Conservation (phyloP, 1,140 invertebrate species). For the Zaprionus tsacasi region DNA sequence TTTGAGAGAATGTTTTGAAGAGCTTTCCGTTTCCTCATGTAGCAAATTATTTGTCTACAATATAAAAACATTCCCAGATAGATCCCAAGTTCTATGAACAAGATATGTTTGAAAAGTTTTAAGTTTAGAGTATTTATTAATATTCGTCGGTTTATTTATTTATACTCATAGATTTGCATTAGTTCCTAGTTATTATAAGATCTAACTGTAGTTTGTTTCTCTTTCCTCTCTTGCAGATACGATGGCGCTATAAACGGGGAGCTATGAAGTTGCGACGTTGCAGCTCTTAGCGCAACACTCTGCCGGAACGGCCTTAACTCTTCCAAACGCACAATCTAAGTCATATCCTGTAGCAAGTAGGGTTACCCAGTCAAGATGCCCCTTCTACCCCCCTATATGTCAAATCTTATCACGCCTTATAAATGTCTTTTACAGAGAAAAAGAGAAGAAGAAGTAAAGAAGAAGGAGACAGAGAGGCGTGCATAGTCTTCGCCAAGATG, state of each 20-base stretch:
- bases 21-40: neutral
- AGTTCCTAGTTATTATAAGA: neutral
- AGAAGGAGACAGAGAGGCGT: neutral
- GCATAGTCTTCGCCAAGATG: constrained; percentile 40
- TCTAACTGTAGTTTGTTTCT: neutral
- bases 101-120: too few species aligned
- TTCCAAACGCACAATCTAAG: constrained; percentile 10
- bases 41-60: neutral
- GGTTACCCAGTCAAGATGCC: neutral
- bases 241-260: constrained; percentile 17
- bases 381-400: neutral
- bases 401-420: neutral
- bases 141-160: too few species aligned
- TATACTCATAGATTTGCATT: too few species aligned
- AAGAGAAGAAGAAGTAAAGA: constrained; percentile 4
- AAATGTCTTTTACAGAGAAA: constrained; percentile 2
- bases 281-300: constrained; percentile 23
- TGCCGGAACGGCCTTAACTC: constrained; percentile 22
- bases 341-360: constrained; percentile 33
- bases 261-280: constrained; percentile 28
- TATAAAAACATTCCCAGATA: neutral
- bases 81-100: too few species aligned
- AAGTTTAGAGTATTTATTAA: too few species aligned
- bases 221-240: neutral
- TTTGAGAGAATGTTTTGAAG: neutral